These are phyloP conservation scores for Nothobranchius kuhntae DNA, from an alignment of 2,113 vertebrate genomes.

Conservation along the genomic window DNA sequence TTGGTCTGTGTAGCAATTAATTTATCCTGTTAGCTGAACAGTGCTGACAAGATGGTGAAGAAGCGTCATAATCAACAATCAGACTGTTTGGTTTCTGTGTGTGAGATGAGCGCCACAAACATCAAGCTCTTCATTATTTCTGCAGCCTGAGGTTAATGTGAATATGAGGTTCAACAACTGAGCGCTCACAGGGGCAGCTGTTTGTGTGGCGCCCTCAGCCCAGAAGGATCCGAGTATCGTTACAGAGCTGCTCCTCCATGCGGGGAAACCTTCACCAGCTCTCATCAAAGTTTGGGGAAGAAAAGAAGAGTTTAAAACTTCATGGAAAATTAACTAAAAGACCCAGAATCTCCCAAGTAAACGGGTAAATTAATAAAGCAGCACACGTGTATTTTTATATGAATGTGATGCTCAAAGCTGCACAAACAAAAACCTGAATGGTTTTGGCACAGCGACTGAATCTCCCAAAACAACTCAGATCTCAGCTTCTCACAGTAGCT, in stretches of 20 bases:
- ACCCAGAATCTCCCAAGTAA: constrained; percentile 48
- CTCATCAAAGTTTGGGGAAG: constrained; percentile 22
- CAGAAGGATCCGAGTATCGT: constrained; percentile 5
- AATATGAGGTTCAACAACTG: constrained; percentile 50
- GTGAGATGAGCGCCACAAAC: constrained; percentile 9
- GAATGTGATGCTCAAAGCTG: constrained; percentile 83
- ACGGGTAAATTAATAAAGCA: constrained; percentile 71
- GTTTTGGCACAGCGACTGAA: constrained; percentile 75
- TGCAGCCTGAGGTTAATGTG: constrained; percentile 52
- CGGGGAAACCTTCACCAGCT: constrained; percentile 39
- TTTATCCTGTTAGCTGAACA: constrained; percentile 38
- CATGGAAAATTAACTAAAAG: constrained; percentile 48
- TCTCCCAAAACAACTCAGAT: constrained; percentile 47
- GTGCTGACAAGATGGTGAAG: constrained; percentile 22
- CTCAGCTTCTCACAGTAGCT: constrained; percentile 17
- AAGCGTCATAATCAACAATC: constrained; percentile 38
- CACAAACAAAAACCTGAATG: constrained; percentile 81
- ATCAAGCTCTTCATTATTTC: constrained; percentile 38
- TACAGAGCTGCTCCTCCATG: constrained; percentile 16
- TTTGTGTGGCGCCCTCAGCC: too few species aligned
- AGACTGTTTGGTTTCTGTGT: constrained; percentile 31
- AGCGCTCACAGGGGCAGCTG: constrained; percentile 12
- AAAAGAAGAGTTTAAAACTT: constrained; percentile 18
- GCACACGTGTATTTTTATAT: constrained; percentile 82
- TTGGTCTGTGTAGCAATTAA: constrained; percentile 49